These are phyloP conservation scores for Halictus rubicundus DNA, from an alignment of 1,140 invertebrate genomes.

Conservation along the genomic window DNA sequence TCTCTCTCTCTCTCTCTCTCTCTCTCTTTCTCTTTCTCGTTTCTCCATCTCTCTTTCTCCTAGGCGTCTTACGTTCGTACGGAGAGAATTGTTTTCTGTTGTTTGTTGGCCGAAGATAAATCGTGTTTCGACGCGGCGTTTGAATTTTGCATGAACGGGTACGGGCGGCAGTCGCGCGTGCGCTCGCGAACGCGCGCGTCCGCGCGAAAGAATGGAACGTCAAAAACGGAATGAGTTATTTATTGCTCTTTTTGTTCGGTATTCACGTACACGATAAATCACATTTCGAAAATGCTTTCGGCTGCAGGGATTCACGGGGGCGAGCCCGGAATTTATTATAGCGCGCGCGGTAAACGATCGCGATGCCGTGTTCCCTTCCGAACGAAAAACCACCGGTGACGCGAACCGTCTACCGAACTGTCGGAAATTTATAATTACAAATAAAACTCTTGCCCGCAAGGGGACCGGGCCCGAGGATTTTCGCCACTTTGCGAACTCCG, in stretches of 20 bases:
- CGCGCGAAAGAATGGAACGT: conserved; percentile 27
- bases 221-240: conserved; percentile 56
- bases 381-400: no score
- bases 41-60: no score
- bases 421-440: not conserved
- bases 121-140: conserved; percentile 14
- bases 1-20: no score
- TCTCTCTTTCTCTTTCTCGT: no score
- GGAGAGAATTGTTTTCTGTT: conserved; percentile 17
- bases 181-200: not conserved
- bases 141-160: conserved; percentile 29
- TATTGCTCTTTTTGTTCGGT: conserved; percentile 29
- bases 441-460: not conserved
- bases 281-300: conserved; percentile 33
- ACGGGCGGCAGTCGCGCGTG: not conserved
- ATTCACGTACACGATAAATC: conserved; percentile 45
- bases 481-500: no score
- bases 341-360: not conserved
- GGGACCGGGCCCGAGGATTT: not conserved
- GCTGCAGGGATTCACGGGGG: conserved; percentile 1
- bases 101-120: conserved; percentile 27
- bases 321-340: conserved; percentile 14
- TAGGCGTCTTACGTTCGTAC: conserved; percentile 7
- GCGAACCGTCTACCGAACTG: not conserved
- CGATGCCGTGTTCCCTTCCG: no score